Evolutionary conservation across 1,140 invertebrate genomes (phyloP), one percentile per base, ranked within the genome.

Genomic region (Pseudomyrmex cubaensis): DNA sequence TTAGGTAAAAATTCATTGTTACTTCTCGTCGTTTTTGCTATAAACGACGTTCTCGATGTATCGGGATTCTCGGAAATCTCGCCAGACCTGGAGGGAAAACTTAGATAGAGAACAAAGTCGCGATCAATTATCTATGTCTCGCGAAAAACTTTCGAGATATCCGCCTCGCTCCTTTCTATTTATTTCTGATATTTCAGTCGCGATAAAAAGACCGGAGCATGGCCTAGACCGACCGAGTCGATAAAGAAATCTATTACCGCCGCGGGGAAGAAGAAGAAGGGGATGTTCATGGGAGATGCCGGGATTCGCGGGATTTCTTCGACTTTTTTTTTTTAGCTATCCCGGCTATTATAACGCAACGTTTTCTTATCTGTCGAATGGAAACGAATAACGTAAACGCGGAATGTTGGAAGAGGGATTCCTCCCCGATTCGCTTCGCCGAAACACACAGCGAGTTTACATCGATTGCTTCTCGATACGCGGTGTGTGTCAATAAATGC

Each of bases 201-300:
- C 87, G 90, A 91, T 91, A 91, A 91, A 89, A 80, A 82, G 72
- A 88, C 56, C 82, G 61, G 64, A 46, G 70, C 46, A 64, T 54
- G 80, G 77, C 78, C 85, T 85, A 72, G 83, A 80, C 85, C 75
- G 85, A 75, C 61, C 73, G 59, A 78, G 69, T 87, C 89, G 90
- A 92, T 91, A 90, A 92, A 90, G 90, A 85, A 92, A 92, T 92
- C 91, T 90, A 91, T 92, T 92, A 92, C 88, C 83, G 57, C 54
- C 48, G 74, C 1, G 56, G 3, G 50, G n/a, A 20, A 17, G 20
- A 50, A 57, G 63, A 56, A 80, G 20, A 20, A 20, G 20, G 72
- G 50, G 76, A 46, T 10, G 9, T 25, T 44, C 46, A 66, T 25
- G 46, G 61, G 64, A 50, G 69, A 80, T 78, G 72, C 61, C 52